Evolutionary conservation across 1,140 invertebrate species (phyloP).

Genomic region (Drosophila sturtevanti): DNA sequence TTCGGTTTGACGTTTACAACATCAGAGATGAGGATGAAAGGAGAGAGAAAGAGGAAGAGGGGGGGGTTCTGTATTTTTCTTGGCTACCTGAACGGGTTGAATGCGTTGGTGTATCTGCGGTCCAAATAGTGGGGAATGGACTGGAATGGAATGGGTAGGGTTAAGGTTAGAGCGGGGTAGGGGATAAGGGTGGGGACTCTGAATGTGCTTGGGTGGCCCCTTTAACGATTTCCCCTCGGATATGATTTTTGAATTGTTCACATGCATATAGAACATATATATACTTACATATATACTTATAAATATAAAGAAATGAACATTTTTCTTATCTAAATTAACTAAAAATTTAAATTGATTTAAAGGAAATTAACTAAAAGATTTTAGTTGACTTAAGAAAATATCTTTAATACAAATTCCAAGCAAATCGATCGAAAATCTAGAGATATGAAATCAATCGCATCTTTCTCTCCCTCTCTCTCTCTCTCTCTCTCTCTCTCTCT

Average conservation of each 20-base stretch:
- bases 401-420: too few species aligned
- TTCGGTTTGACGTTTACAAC: slow-evolving; percentile 49
- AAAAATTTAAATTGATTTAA: too few species aligned
- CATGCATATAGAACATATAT: too few species aligned
- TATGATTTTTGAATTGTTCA: too few species aligned
- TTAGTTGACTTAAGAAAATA: too few species aligned
- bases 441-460: not conserved
- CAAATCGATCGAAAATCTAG: not conserved
- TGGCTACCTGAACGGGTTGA: slow-evolving; percentile 43
- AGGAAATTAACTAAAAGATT: too few species aligned
- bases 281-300: too few species aligned
- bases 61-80: slow-evolving; percentile 33
- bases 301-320: too few species aligned
- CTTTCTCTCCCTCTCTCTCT: too few species aligned
- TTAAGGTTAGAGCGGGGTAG: not conserved
- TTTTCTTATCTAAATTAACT: too few species aligned
- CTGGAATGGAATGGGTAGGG: not conserved
- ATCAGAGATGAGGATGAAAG: slow-evolving; percentile 23
- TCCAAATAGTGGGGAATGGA: not conserved
- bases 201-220: slow-evolving; percentile 8
- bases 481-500: not conserved
- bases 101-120: slow-evolving; percentile 36
- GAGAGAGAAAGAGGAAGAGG: not conserved
- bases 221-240: not conserved
- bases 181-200: slow-evolving; percentile 6